Evolutionary conservation across 2,113 vertebrate genomes (phyloP), one percentile per base, ranked within the genome.

Genomic region (Ifrita kowaldi): DNA sequence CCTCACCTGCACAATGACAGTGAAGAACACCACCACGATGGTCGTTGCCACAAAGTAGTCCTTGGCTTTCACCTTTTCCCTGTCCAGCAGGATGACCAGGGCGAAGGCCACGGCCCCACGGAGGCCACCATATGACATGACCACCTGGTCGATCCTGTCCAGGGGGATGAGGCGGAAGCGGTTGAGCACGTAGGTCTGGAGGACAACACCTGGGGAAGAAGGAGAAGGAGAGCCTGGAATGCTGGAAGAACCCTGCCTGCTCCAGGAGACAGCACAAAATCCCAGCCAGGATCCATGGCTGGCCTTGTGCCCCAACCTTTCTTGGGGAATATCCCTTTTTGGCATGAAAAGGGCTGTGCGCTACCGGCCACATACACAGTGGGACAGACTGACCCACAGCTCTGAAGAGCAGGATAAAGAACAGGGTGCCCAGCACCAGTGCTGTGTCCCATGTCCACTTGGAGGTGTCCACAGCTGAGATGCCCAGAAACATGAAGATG

Each of bases 401-500:
- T 98, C 99, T 98, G 98, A 99, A 99, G 87, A 99, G 96, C 44
- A 99, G 98, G 98, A 99, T 99, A 97, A 99, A 99, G 97, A 99
- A 84, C 46, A 99, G 98, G 5, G 99, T 99, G 93, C 98, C 99
- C 96, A 99, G 98, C 94, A 99, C 98, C 96, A 99, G 98, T 23
- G 99, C 99, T 0, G 99, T 99, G 97, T 99, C 99, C 99, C 99
- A 99, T 33, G 99, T 98, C 99, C 99, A 99, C 95, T 99, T 99
- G 87, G 99, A 98, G 84, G 99, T 99, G 96, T 99, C 99, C 94
- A 99, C 99, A 3, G 99, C 99, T 0, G 99, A 99, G 96, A 99
- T 99, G 71, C 99, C 99, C 55, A 99, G 97, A 96, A 99, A 99
- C 98, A 99, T 99, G 97, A 99, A 99, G 97, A 99, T 99, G 97